Evolutionary conservation across 2,113 vertebrate species (phyloP).

Genomic region (Pelecanoides urinatrix): DNA sequence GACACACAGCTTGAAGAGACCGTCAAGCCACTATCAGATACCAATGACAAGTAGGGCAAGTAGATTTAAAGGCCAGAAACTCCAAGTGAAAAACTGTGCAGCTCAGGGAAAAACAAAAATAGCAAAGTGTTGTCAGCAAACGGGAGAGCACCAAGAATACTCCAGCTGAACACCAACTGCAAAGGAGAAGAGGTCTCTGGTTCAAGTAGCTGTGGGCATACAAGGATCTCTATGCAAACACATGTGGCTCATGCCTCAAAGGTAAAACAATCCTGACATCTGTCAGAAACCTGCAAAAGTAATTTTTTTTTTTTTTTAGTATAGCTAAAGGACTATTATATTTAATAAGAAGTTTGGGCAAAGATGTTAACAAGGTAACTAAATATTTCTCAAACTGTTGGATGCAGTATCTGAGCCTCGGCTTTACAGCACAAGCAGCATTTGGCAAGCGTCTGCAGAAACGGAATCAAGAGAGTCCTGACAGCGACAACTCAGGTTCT

Average conservation of each 20-base stretch:
- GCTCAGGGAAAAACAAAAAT: not conserved
- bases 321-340: not conserved
- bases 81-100: not conserved
- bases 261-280: not conserved
- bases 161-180: not conserved
- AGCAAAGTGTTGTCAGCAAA: not conserved
- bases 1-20: not conserved
- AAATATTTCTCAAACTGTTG: not conserved
- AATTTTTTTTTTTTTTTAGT: not conserved
- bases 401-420: not conserved
- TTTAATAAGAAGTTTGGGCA: not conserved
- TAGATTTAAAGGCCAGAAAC: not conserved
- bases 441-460: not conserved
- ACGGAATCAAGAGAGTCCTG: fast-evolving
- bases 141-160: not conserved
- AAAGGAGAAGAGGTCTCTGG: not conserved
- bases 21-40: not conserved
- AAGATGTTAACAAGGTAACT: not conserved
- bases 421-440: not conserved
- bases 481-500: not conserved
- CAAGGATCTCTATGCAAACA: not conserved
- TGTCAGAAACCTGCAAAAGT: not conserved
- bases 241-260: not conserved
- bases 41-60: not conserved
- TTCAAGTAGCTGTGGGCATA: not conserved